These are phyloP conservation scores for Lasius platythorax DNA, from an alignment of 2,888 invertebrate genomes.

Conservation along the genomic window DNA sequence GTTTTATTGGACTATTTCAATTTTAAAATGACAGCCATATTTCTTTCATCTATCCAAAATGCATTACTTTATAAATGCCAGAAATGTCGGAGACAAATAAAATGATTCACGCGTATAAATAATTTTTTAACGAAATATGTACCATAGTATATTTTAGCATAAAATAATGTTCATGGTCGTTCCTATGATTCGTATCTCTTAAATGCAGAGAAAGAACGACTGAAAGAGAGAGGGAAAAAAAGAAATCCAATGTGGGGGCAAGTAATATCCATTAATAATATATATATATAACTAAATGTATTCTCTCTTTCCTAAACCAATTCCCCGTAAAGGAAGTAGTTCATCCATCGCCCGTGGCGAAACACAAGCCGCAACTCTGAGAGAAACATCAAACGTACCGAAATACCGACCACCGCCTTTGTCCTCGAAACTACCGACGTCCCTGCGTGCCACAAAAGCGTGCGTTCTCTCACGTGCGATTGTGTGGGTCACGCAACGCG, in stretches of 20 bases:
- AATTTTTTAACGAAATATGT: background rate
- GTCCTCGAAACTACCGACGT: slow-evolving; percentile 50
- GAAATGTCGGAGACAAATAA: background rate
- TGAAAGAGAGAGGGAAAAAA: background rate
- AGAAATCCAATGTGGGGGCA: background rate
- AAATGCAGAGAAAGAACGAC: background rate
- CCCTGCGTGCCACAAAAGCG: slow-evolving; percentile 46
- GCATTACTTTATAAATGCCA: background rate
- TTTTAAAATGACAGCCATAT: background rate
- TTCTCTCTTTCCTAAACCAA: slow-evolving; percentile 8
- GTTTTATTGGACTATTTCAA: background rate
- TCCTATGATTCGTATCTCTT: background rate
- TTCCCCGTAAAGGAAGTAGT: slow-evolving; percentile 42
- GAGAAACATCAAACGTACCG: slow-evolving; percentile 52
- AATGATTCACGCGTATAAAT: background rate
- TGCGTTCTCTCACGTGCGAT: slow-evolving; percentile 13
- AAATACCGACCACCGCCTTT: slow-evolving; percentile 46
- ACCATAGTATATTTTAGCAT: background rate
- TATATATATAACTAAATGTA: background rate
- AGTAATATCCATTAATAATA: background rate
- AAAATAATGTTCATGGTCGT: background rate
- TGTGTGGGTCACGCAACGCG: slow-evolving; percentile 60
- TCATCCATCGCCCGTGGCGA: slow-evolving; percentile 34
- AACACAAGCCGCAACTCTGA: slow-evolving; percentile 32
- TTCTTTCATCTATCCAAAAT: background rate